Percentiles rank a stretch among this genome's conserved stretches.
Evolutionary conservation across 2,113 vertebrate species (phyloP).

Genomic region (Tyto alba): DNA sequence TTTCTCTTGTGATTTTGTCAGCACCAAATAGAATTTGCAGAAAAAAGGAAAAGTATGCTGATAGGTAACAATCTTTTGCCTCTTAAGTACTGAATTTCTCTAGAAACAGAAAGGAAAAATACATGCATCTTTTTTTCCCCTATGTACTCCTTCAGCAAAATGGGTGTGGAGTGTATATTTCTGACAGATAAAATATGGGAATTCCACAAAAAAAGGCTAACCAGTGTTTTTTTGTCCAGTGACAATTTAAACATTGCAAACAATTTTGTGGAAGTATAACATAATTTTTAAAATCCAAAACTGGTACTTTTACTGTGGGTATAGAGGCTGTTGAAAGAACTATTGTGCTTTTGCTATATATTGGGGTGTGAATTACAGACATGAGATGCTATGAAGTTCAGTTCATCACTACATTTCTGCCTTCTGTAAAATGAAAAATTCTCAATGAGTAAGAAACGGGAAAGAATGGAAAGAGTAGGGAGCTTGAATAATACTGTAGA

Average conservation of each 20-base stretch:
- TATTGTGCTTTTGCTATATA: neutral
- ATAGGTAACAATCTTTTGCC: neutral
- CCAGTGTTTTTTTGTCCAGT: neutral
- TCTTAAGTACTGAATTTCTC: slow-evolving; percentile 33
- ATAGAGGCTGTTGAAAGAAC: neutral
- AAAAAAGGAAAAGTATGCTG: slow-evolving; percentile 20
- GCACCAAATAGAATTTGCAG: slow-evolving; percentile 13
- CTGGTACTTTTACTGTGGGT: neutral
- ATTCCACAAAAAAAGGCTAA: neutral
- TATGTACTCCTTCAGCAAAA: neutral
- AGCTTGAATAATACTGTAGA: neutral
- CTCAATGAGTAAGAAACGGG: neutral
- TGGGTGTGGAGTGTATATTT: neutral
- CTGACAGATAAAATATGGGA: neutral
- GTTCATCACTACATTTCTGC: neutral
- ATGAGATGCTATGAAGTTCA: neutral
- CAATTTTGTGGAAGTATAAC: neutral
- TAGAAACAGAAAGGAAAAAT: slow-evolving; percentile 18
- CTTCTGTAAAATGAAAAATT: neutral
- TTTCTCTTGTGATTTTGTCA: slow-evolving; percentile 3
- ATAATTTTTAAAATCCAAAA: neutral
- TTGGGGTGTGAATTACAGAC: neutral
- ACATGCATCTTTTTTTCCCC: neutral
- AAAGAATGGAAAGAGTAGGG: neutral
- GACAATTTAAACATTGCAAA: neutral